phyloP scores from a whole-genome alignment of 2,888 invertebrate species.

The Tillus elongatus region DNA sequence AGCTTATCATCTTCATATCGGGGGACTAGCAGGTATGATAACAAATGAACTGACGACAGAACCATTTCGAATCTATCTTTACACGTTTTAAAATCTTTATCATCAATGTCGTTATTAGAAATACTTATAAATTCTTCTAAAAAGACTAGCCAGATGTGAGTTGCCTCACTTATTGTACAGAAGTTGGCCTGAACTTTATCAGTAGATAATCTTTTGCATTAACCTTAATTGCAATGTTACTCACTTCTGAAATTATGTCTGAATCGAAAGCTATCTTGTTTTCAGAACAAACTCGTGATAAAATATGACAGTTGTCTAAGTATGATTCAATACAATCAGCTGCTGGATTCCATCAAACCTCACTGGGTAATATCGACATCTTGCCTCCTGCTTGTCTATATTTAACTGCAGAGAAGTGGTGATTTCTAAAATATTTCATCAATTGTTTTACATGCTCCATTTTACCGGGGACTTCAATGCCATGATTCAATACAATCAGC shows the following conservation, averaged over 20 bases:
- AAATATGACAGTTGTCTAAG: constrained; percentile 7
- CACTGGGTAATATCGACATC: not conserved
- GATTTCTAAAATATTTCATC: constrained; percentile 6
- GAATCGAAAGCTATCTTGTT: constrained; percentile 8
- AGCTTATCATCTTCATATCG: constrained; percentile 1
- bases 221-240: not conserved
- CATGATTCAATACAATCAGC: no score
- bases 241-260: constrained; percentile 6
- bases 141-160: constrained; percentile 3
- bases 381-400: constrained; percentile 2
- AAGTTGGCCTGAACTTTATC: no score
- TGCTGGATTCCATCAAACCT: constrained; percentile 5
- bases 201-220: not conserved
- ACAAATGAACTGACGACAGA: constrained; percentile 6
- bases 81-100: not conserved
- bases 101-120: no score
- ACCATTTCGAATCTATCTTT: constrained; percentile 5
- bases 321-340: constrained; percentile 7
- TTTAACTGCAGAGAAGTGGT: constrained; percentile 4
- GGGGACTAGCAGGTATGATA: no score
- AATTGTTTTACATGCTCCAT: not conserved
- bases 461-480: constrained; percentile 6
- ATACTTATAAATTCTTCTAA: constrained; percentile 7
- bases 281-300: constrained; percentile 6
- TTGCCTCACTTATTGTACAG: no score